Conservation (phyloP, 2,113 vertebrate genomes). For the Trematomus loennbergii region DNA sequence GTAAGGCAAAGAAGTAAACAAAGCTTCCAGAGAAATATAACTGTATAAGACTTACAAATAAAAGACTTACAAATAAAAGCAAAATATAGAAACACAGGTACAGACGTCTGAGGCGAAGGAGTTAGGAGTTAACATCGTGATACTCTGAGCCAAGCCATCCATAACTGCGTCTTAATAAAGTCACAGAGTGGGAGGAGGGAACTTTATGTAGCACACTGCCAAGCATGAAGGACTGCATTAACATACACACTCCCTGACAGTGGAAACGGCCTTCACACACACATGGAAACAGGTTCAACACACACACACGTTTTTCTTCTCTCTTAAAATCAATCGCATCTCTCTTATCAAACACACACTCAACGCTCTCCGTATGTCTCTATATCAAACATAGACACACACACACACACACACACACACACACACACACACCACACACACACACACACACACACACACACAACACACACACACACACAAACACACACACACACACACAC, state of each 20-base stretch:
- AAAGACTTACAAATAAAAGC: too few relatives aligned
- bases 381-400: slow-evolving; percentile 1
- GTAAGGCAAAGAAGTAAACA: too few relatives aligned
- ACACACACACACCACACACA: slow-evolving; percentile 11
- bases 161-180: slow-evolving; percentile 62
- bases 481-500: slow-evolving; percentile 24
- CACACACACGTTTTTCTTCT: background rate
- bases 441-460: too few relatives aligned
- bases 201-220: slow-evolving; percentile 60
- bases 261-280: slow-evolving; percentile 49
- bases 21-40: too few relatives aligned
- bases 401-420: slow-evolving; percentile 25
- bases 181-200: slow-evolving; percentile 42
- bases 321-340: slow-evolving; percentile 24
- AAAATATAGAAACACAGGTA: too few relatives aligned
- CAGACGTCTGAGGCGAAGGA: too few relatives aligned
- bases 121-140: slow-evolving; percentile 7
- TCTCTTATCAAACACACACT: slow-evolving; percentile 33
- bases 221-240: slow-evolving; percentile 72
- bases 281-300: background rate
- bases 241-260: slow-evolving; percentile 45
- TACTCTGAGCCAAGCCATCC: slow-evolving; percentile 44
- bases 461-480: slow-evolving; percentile 11
- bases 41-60: too few relatives aligned
- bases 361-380: slow-evolving; percentile 12